A percentile compares a stretch with the other conserved stretches of the same genome.
phyloP scores from a whole-genome alignment of 2,797 vertebrate species.

The Lepus oiostolus region DNA sequence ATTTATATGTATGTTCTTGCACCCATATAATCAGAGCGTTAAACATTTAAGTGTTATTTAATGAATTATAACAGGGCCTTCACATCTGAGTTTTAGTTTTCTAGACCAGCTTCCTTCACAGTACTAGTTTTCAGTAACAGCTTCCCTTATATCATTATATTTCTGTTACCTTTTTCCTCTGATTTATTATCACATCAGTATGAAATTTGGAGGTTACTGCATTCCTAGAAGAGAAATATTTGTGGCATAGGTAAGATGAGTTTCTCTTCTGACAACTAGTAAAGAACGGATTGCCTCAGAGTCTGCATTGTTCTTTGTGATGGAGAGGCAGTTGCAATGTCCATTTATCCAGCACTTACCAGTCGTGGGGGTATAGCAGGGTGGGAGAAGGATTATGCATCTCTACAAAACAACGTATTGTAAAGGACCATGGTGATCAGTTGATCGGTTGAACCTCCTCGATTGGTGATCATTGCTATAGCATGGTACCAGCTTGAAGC shows the following conservation, averaged over 20 bases:
- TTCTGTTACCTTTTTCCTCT: not conserved
- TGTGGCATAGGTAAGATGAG: not conserved
- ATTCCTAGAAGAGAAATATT: not conserved
- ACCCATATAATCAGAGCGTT: not conserved
- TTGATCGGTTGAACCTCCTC: not conserved
- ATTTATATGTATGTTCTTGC: not conserved
- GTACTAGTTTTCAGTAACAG: not conserved
- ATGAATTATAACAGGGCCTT: not conserved
- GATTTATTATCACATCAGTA: not conserved
- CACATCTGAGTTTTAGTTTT: not conserved
- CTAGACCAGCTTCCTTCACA: not conserved
- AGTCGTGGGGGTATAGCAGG: not conserved
- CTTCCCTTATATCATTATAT: not conserved
- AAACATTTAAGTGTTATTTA: not conserved
- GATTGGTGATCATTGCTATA: not conserved
- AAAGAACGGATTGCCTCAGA: not conserved
- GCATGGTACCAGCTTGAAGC: not conserved
- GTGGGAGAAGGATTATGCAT: not conserved
- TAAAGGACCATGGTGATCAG: not conserved
- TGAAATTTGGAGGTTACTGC: constrained; percentile 1
- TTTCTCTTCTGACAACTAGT: not conserved
- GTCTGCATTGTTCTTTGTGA: not conserved
- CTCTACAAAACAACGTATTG: not conserved
- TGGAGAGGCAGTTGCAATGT: not conserved
- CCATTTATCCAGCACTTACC: not conserved